Evolutionary conservation across 2,888 invertebrate genomes (phyloP), one percentile per base, ranked within the genome.

Genomic region (Mesoligia furuncula): DNA sequence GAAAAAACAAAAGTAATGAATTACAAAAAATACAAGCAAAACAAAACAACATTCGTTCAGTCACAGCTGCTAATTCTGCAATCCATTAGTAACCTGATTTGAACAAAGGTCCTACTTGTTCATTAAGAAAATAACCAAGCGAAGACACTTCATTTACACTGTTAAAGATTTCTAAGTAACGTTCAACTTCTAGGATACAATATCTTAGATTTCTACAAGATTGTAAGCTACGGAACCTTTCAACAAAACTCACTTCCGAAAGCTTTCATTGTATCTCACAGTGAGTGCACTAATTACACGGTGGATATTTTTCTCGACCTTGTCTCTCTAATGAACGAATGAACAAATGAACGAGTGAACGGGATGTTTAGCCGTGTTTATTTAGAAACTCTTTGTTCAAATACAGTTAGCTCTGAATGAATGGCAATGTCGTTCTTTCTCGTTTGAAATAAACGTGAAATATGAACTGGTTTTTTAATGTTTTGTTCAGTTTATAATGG

Each of bases 301-400:
- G 65, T 70, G 67, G 67, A 85, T 73, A 82, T 79, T 87, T 87
- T 86, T 87, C 84, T 77, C 79, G 70, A 79, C 79, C 88, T 87
- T 80, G 84, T 86, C 76, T 74, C 79, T 73, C 74, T 84, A 88
- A 87, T 88, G 87, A 88, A 86, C 79, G 87, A 85, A 76, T 75
- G 83, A 75, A 80, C 80, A 62, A 85, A 77, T 75, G 84, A 85
- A 87, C 72, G 74, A 75, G 82, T 75, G 84, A 85, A 87, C 72
- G 74, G 76, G 82, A 86, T 86, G 84, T 83, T 80, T 78, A 79
- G 80, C 78, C 48, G 68, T 83, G 80, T 86, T 87, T 83, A 81
- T 88, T 87, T 83, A 83, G 75, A 79, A 69, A 73, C 73, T 82
- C 77, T 85, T 85, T 86, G 86, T 87, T 82, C 69, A 87, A 82